Conservation (phyloP, 2,113 vertebrate species). For the Sylvia atricapilla region DNA sequence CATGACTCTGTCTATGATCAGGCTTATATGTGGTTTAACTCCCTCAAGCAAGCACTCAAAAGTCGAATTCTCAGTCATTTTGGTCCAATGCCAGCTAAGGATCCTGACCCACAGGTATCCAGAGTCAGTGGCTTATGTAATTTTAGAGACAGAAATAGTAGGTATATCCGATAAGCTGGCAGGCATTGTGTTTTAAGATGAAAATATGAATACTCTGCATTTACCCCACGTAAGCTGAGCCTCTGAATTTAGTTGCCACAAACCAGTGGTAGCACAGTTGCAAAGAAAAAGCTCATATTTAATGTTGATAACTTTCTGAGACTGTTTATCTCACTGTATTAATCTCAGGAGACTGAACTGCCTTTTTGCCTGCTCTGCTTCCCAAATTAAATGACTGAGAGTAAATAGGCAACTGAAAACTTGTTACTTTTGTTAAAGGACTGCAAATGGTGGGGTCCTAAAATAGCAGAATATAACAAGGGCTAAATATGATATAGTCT, state of each 20-base stretch:
- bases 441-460: not conserved
- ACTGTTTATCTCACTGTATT: not conserved
- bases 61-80: conserved; percentile 80
- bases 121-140: not conserved
- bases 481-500: not conserved
- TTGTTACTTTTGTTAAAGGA: not conserved
- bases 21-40: conserved; percentile 77
- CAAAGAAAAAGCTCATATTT: not conserved
- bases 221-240: not conserved
- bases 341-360: not conserved
- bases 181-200: not conserved
- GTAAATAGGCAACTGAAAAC: not conserved
- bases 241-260: not conserved
- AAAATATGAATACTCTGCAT: not conserved
- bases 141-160: not conserved
- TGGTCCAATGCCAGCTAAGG: conserved; percentile 82
- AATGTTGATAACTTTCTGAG: not conserved
- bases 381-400: not conserved
- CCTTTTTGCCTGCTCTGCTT: not conserved
- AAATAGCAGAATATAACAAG: not conserved
- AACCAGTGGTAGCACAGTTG: not conserved
- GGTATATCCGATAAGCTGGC: not conserved
- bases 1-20: conserved; percentile 81
- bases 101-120: conserved; percentile 78
- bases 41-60: conserved; percentile 76